Evolutionary conservation across 2,888 invertebrate genomes (phyloP).

Genomic region (Congeria kusceri): DNA sequence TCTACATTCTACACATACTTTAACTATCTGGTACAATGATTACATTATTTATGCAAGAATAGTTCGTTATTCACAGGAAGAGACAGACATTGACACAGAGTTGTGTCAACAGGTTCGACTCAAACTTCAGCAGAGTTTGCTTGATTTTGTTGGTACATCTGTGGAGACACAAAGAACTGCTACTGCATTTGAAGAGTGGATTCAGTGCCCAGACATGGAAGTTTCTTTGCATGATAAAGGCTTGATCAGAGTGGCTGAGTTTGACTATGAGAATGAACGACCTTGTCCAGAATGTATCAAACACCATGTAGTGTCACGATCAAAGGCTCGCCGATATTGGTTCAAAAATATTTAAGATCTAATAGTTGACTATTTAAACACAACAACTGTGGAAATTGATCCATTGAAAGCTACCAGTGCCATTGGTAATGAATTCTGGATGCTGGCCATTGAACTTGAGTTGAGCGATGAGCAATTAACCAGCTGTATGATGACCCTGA

Average conservation of each 20-base stretch:
- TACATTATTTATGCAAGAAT: slow-evolving; percentile 46
- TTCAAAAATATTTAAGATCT: background rate
- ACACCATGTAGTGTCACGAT: background rate
- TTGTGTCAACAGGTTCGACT: background rate
- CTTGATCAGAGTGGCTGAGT: background rate
- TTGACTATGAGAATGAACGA: background rate
- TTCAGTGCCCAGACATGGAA: background rate
- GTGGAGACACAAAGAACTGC: background rate
- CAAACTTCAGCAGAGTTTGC: too few species aligned
- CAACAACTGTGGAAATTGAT: too few species aligned
- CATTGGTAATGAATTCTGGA: too few species aligned
- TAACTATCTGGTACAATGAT: slow-evolving; percentile 56
- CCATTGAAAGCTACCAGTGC: too few species aligned
- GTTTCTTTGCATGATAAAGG: background rate
- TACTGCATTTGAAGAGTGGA: background rate
- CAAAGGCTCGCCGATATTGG: background rate
- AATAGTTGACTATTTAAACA: too few species aligned
- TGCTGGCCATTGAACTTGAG: too few species aligned
- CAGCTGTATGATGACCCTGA: too few species aligned
- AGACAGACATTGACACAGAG: background rate
- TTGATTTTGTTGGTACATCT: too few species aligned
- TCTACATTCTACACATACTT: slow-evolving; percentile 9
- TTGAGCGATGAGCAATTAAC: too few species aligned
- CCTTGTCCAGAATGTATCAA: background rate
- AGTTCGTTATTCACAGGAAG: background rate